Evolutionary conservation across 53 echinoderm and acorn worm species (phyloP), one percentile per base, ranked within the genome.

Genomic region (Patiria pectinifera): DNA sequence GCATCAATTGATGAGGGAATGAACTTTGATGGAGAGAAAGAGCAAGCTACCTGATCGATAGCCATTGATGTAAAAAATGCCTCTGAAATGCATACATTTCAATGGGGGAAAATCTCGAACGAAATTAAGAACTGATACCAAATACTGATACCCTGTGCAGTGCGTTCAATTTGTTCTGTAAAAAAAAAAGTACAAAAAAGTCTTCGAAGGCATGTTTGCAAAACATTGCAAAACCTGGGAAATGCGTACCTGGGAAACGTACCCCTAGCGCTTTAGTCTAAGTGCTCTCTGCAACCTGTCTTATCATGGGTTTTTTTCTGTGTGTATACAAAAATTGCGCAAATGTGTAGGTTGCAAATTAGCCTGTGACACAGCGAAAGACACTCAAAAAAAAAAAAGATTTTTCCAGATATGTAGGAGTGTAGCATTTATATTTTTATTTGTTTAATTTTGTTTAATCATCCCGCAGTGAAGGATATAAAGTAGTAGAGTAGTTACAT

Each of bases 1-100:
- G 59, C 76, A 35, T 87, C 87, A 87, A 78, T 87, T 87, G 87
- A 76, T 13, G 60, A 8, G 78, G 71, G 77, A 87, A 59, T 82
- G 82, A 82, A 58, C 84, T 63, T 22, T 84, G 84, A 63, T 35
- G 18, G 1, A 35, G 80, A 45, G 43, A 12, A 12, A 66, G 62
- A 3, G 58, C 59, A 23, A 26, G 62, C 59, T 44, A 21, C 26
- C 62, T 84, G 62, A 84, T 84, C 84, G 59, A 84, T 84, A 62
- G 16, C 80, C 44, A 21, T 43, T 84, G 84, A 84, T 62, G 84
- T 63, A 66, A 26, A 35, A 59, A 46, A 18, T 7, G 19, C 48
- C 80, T 45, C 44, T 25, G 44, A 76, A 35, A 25, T 76, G 21
- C 76, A 76, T 76, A 43, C 11, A 76, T 4, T 66, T 66, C 74